Evolutionary conservation across 2,797 vertebrate genomes (phyloP).

Genomic region (Hoplostethus mediterraneus): DNA sequence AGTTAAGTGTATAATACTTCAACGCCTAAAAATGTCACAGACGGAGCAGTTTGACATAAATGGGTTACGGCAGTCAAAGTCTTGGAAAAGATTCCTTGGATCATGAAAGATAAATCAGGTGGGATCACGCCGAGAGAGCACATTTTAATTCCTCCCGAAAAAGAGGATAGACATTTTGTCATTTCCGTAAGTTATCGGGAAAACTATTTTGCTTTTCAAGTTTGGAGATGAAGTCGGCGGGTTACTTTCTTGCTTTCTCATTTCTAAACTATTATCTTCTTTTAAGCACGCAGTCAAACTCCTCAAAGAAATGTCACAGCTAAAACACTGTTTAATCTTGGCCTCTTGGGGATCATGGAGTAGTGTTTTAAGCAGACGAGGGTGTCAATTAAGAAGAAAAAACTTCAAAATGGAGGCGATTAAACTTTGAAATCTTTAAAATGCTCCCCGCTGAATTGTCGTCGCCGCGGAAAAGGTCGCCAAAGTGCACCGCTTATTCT

Average conservation of each 20-base stretch:
- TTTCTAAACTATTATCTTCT: constrained; percentile 50
- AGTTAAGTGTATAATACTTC: constrained; percentile 30
- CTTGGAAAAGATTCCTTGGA: constrained; percentile 32
- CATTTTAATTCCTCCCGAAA: constrained; percentile 28
- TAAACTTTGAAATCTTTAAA: constrained; percentile 79
- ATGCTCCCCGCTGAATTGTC: constrained; percentile 75
- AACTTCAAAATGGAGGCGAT: constrained; percentile 71
- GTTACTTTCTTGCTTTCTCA: constrained; percentile 34
- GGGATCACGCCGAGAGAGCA: constrained; percentile 25
- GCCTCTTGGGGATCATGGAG: constrained; percentile 59
- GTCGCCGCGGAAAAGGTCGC: constrained; percentile 46
- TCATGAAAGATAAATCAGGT: constrained; percentile 40
- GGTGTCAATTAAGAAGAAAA: constrained; percentile 70
- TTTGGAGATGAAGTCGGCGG: constrained; percentile 49
- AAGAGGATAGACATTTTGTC: constrained; percentile 48
- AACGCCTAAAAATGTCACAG: constrained; percentile 45
- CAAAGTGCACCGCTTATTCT: constrained; percentile 24
- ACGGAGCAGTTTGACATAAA: constrained; percentile 25
- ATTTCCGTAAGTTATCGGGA: constrained; percentile 23
- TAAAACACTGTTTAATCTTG: constrained; percentile 51
- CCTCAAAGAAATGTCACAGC: constrained; percentile 49
- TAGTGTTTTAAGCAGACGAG: constrained; percentile 56
- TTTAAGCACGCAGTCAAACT: constrained; percentile 51
- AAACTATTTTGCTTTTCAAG: constrained; percentile 39
- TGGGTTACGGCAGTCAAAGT: constrained; percentile 19